Evolutionary conservation across 2,888 invertebrate species (phyloP), one percentile per base, ranked within the genome.

Genomic region (Argynnis bischoffii): DNA sequence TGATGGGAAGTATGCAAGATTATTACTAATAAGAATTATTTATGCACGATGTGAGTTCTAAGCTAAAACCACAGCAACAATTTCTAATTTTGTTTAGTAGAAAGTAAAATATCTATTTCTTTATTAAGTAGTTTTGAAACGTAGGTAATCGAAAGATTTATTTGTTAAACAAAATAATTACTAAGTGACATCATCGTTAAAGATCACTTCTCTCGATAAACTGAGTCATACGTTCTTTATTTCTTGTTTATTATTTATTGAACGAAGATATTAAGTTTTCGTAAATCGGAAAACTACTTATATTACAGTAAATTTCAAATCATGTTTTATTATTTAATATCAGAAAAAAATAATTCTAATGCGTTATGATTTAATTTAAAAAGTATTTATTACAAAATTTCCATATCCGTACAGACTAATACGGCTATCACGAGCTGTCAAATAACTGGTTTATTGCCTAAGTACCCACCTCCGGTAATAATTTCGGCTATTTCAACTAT

Each of bases 401-500:
- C 46, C 41, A 64, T 59, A 69, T 64, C 64, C 64, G 64, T 67
- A 57, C 54, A 63, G 31, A 35, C 57, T 72, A 68, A 72, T 56
- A 61, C 70, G 64, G 56, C 60, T 69, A 70, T 72, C 72, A 70
- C 72, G 72, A 72, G 60, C 68, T 70, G 69, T 72, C 69, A 69
- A 66, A 69, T 51, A 63, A 66, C 69, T 31, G 56, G 69, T 69
- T 66, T 63, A 61, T 63, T 63, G 16, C 61, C 66, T 41, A 64
- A 69, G 56, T 66, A 69, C 55, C 60, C 56, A 65, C 69, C 55
- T 69, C 61, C 60, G 61, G 60, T 69, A 53, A 35, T 48, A 61
- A 61, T 41, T 61, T 61, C 41, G 18, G 35, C 35, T 35, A 35
- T 61, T 61, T 53, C 51, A 41, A 53, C 51, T 61, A 61, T 61